Conservation (phyloP, 64 coral and sea anemone genomes). For the Stichodactyla helianthus region DNA sequence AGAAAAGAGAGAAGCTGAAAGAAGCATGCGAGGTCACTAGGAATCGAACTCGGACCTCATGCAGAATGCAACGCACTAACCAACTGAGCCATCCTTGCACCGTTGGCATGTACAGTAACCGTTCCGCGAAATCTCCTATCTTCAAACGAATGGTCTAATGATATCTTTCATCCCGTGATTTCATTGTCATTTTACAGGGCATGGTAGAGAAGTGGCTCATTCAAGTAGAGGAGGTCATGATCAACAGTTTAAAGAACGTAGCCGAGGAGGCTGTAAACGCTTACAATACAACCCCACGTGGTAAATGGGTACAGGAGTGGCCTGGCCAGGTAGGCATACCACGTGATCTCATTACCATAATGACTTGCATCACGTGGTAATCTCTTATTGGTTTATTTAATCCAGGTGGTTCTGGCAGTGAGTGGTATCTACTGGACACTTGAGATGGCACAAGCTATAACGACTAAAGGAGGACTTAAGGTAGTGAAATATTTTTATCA, state of each 20-base stretch:
- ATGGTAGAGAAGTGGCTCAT: slow-evolving; percentile 99
- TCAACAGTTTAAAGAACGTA: slow-evolving; percentile 88
- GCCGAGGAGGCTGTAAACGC: slow-evolving; percentile 80
- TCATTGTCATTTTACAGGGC: slow-evolving; percentile 38
- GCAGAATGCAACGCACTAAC: no score
- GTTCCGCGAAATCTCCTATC: no score
- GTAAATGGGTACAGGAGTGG: slow-evolving; percentile 98
- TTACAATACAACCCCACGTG: slow-evolving; percentile 80
- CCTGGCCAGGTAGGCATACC: slow-evolving; percentile 81
- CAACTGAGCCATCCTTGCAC: no score
- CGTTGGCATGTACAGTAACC: no score
- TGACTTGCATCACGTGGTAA: neutral
- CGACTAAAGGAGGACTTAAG: slow-evolving; percentile 90
- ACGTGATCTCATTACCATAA: neutral
- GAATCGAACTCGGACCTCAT: no score
- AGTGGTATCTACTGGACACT: slow-evolving; percentile 96
- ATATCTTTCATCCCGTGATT: no score
- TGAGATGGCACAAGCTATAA: slow-evolving; percentile 75
- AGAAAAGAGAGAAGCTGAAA: no score
- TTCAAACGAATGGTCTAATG: no score
- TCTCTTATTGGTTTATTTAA: neutral
- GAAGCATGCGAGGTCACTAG: no score
- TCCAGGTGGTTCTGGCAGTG: slow-evolving; percentile 83
- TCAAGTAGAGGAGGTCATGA: slow-evolving; percentile 99
- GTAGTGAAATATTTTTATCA: slow-evolving; percentile 29